Base-by-base conservation (phyloP, 2,888 invertebrate species). In the Lymantria dispar region DNA sequence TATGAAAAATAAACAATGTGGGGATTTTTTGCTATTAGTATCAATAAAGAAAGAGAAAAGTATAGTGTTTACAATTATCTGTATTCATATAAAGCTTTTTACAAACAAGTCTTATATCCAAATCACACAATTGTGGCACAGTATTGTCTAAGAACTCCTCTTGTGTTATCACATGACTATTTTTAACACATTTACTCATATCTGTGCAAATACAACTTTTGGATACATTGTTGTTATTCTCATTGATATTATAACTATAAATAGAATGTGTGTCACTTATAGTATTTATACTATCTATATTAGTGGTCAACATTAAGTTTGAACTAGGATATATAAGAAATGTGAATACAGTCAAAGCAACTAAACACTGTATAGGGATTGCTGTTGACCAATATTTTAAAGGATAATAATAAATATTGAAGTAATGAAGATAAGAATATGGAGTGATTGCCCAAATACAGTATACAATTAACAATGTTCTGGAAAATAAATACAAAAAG, bases 371-470 rank as follows among this genome's bases (percentile, higher is more conserved):
- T 59, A 97, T 94, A 0, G 98, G 98, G 44, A 98, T 89, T 33
- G 97, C 95, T 9, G 98, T 92, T 0, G 98, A 96, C 96, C 98
- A 98, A 78, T 98, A 97, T 79, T 96, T 95, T 75, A 97, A 95
- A 3, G 96, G 96, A 73, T 96, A 94, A 78, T 97, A 98, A 30
- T 95, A 95, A 47, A 98, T 92, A 36, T 96, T 95, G 38, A 97
- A 79, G 51, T 92, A 87, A 74, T 94, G 92, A 54, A 97, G 91
- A 82, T 94, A 93, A 29, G 92, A 76, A 65, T 95, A 94, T 0
- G 98, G 98, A 52, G 95, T 87, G 66, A 96, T 91, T 11, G 98
- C 96, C 98, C 99, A 99, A 47, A 96, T 85, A 45, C 97, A 79
- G 78, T 98, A 99, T 14, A 96, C 74, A n/a, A 94, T 83, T 63